Evolutionary conservation across 1,140 invertebrate species (phyloP), one percentile per base, ranked within the genome.

Genomic region (Euschistus heros): DNA sequence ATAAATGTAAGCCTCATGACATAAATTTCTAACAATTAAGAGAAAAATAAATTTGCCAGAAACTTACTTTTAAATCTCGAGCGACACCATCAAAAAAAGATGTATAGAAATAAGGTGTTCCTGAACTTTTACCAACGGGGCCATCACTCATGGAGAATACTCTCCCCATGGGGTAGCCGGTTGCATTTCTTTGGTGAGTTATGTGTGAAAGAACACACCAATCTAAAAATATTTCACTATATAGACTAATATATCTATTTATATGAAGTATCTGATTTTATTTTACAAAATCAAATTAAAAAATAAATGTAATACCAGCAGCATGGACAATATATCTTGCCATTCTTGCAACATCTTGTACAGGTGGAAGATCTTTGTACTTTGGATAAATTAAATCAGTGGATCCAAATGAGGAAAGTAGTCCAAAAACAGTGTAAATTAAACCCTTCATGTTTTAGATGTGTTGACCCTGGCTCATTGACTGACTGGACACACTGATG

Each of bases 61-160:
- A 27, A 5, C 10, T 64, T 30, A 42, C 63, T 27, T 64, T 64
- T 5, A 47, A 57, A 22, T 64, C 46, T 64, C 63, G 30, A 55
- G 63, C 24, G 30, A 54, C 50, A 20, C 15, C 63, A 57, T 52
- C 63, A 55, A 64, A 55, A 27, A 27, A 33, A 17, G 63, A 64
- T 33, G 47, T 59, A 72, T 88, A 87, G 69, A 91, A 80, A 67
- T 88, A 91, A 22, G 88, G 88, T 44, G 84, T 74, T 37, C 90
- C 90, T 1, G 84, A 84, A 18, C 87, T 87, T 65, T 85, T 84
- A 17, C 76, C 73, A 27, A 79, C 64, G 0, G 80, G 77, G 0
- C 87, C 89, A 75, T 92, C 90, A 62, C 82, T 83, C 4, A 88
- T 78, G 0, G 88, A 86, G 66, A 86, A 81, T 2, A 92, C 79